phyloP scores from a whole-genome alignment of 2,797 vertebrate genomes.

The Saxicola maurus region DNA sequence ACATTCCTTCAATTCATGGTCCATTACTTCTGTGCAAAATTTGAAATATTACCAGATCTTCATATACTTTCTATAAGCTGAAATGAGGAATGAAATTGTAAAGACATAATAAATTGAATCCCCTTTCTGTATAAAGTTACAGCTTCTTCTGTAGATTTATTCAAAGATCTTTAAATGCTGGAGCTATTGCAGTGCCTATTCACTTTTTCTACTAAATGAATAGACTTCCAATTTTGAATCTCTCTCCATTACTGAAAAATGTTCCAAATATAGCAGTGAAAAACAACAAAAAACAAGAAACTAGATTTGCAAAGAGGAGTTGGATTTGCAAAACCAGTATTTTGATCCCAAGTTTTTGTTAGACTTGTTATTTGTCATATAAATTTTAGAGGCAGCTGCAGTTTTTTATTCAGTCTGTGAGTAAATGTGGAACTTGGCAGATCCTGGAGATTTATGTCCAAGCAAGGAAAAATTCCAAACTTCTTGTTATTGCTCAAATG shows the following conservation, averaged over 20 bases:
- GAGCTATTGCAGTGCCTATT: background rate
- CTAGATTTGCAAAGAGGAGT: background rate
- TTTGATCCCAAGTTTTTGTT: background rate
- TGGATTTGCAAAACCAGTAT: background rate
- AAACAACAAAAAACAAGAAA: background rate
- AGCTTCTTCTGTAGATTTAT: background rate
- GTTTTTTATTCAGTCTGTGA: background rate
- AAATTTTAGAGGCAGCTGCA: background rate
- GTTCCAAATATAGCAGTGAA: background rate
- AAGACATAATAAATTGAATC: background rate
- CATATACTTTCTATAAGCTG: background rate
- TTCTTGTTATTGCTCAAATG: constrained; percentile 13
- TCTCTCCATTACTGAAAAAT: background rate
- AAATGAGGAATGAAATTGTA: background rate
- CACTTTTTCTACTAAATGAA: background rate
- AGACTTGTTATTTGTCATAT: background rate
- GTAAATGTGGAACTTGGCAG: background rate
- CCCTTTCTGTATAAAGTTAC: background rate
- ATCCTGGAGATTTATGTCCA: background rate
- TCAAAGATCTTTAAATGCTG: background rate
- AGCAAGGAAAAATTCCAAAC: background rate
- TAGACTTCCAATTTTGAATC: background rate
- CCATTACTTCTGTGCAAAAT: background rate
- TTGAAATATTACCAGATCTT: background rate
- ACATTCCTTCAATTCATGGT: background rate